phyloP scores from a whole-genome alignment of 2,797 vertebrate genomes.

The Cetoscarus ocellatus region DNA sequence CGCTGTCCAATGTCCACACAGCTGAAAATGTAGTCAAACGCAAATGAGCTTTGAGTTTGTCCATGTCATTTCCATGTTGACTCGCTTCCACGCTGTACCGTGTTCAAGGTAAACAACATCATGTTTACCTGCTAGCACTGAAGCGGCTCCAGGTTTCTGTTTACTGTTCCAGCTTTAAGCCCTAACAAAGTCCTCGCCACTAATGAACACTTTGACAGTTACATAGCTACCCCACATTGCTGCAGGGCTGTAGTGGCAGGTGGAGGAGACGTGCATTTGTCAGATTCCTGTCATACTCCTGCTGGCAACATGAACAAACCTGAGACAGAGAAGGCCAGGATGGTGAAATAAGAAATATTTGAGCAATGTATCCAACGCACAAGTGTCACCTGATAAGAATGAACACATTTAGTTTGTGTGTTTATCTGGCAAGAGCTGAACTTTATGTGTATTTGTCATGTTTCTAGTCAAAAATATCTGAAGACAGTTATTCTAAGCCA shows the following conservation, averaged over 20 bases:
- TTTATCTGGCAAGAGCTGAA: too few species aligned
- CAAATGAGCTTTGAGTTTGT: neutral
- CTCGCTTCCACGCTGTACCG: neutral
- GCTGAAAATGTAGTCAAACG: neutral
- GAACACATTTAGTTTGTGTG: too few species aligned
- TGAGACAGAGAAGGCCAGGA: slow-evolving; percentile 35
- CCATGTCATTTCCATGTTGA: neutral
- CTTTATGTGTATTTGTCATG: too few species aligned
- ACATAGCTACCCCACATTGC: slow-evolving; percentile 26
- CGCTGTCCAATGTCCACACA: neutral
- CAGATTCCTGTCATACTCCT: slow-evolving; percentile 61
- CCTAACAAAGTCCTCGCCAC: neutral
- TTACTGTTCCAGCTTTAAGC: slow-evolving; percentile 31
- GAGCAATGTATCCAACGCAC: slow-evolving; percentile 3
- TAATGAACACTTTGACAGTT: slow-evolving; percentile 40
- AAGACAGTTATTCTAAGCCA: too few species aligned
- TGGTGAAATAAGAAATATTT: slow-evolving; percentile 20
- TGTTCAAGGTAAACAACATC: slow-evolving; percentile 24
- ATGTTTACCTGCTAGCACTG: slow-evolving; percentile 18
- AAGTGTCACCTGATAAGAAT: neutral
- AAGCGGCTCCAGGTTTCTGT: slow-evolving; percentile 6
- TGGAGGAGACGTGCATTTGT: slow-evolving; percentile 39
- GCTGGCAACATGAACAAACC: slow-evolving; percentile 61
- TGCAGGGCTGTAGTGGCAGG: slow-evolving; percentile 37
- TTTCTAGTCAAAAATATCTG: too few species aligned